Base-by-base conservation (phyloP, 2,888 invertebrate species). In the Ichneumon xanthorius region DNA sequence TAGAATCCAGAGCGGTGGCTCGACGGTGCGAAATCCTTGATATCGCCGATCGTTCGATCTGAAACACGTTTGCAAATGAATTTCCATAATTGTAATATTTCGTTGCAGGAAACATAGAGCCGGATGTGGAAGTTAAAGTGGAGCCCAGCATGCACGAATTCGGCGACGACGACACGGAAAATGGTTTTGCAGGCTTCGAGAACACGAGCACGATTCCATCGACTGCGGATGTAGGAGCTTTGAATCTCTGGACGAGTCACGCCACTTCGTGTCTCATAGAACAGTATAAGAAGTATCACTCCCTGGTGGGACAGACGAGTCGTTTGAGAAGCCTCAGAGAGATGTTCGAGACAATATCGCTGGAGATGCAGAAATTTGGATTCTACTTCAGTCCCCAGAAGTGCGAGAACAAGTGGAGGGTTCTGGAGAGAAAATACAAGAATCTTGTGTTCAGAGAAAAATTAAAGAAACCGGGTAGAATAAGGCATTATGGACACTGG, bases 331-430 rank as follows among this genome's bases (percentile, higher is more conserved):
- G 92, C 58, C 84, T 92, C 2, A 88, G 92, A 4, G 93, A 92
- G 58, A 93, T 93, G 93, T 93, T 93, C 67, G 93, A 93, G 72
- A 91, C 90, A 78, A 92, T 93, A 61, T 92, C 93, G 0, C n/a
- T 88, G 2, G 92, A 93, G 72, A 92, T 93, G 93, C 89, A 90
- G 48, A 91, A 91, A 37, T 87, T 88, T 19, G 91, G 91, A 0
- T 92, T 90, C 71, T 89, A 86, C 83, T 93, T 93, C 71, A 93
- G 90, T 68, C 89, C 93, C 0, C 93, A 93, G 73, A 93, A 93
- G 61, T 93, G 93, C 78, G 93, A 93, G 76, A 93, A 93, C 84
- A 93, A 93, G 76, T 93, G 93, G 93, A 89, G 92, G 11, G 93
- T 93, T 0, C 82, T 93, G 1, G 93, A 93, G 61, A 90, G 93